Evolutionary conservation across 2,888 invertebrate species (phyloP), one percentile per base, ranked within the genome.

Genomic region (Coelopa pilipes): DNA sequence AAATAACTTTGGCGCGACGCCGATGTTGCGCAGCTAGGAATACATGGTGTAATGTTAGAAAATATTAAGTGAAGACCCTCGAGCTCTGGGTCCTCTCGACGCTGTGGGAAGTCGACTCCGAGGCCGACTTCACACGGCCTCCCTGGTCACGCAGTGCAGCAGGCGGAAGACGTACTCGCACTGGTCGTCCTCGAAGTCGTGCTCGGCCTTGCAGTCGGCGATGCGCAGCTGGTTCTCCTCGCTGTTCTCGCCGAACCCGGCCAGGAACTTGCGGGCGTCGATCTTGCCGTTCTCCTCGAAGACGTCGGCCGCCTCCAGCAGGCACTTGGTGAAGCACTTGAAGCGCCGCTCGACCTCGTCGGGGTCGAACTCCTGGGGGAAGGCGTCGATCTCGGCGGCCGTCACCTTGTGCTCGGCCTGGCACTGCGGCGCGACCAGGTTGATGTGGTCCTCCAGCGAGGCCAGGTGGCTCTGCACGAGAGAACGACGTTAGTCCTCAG

Each of bases 321-420:
- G 65, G n/a, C 65, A 65, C 4, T 19, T 10, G n/a, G 65, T 47
- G 11, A 19, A 65, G 19, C 65, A 65, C 21, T 65, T 65, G 13
- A 65, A 65, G n/a, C 47, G 46, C 1, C 49, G 19, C 5, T 46
- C 47, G 21, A 19, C 5, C 13, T 5, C 1, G 10, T 49, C 34
- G 17, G n/a, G 7, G 10, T 9, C n/a, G 19, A 46, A 4, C n/a
- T 63, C 63, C 1, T 63, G n/a, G 15, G 12, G 46, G 11, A 63
- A 46, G 15, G 10, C n/a, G 0, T 63, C 17, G 46, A 63, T 15
- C 17, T 63, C 63, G 11, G 15, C 47, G 9, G 15, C 17, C 1
- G 63, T 46, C 9, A 45, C 17, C 13, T 34, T 46, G n/a, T 63
- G 15, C 17, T 63, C 46, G 9, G 13, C n/a, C 15, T 1, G 63